Conservation (phyloP, 1,140 invertebrate genomes). For the Chionoecetes opilio region DNA sequence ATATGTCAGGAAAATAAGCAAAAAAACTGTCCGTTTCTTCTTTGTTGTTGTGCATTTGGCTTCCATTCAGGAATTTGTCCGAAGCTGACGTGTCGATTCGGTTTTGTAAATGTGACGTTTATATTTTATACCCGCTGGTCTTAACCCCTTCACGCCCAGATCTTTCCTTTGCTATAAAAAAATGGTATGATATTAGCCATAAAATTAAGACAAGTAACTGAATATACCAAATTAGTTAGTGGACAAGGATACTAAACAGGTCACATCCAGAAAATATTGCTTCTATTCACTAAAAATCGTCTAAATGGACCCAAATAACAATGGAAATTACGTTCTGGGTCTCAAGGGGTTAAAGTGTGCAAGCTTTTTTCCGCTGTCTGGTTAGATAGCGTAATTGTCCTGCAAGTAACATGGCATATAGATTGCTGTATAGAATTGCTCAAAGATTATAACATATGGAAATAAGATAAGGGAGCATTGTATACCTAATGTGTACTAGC, state of each 20-base stretch:
- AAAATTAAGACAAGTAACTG: no score
- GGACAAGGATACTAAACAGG: no score
- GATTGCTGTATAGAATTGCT: conserved; percentile 20
- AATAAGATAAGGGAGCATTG: conserved; percentile 19
- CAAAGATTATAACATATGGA: conserved; percentile 4
- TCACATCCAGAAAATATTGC: no score
- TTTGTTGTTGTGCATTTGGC: neutral
- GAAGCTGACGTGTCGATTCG: neutral
- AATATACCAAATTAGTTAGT: no score
- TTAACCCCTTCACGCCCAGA: no score
- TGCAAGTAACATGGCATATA: conserved; percentile 7
- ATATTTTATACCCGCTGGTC: neutral
- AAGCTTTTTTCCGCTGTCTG: neutral
- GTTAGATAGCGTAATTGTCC: neutral
- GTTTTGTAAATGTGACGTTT: neutral
- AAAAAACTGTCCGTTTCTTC: neutral
- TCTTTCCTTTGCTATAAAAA: no score
- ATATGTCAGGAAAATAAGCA: neutral
- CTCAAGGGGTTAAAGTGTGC: no score
- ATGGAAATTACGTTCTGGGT: no score
- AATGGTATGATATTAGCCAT: no score
- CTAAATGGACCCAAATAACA: no score
- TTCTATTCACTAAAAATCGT: no score
- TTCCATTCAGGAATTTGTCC: neutral
- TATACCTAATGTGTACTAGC: neutral